Evolutionary conservation across 1,140 invertebrate species (phyloP), one percentile per base, ranked within the genome.

Genomic region (Bacillus rossius): DNA sequence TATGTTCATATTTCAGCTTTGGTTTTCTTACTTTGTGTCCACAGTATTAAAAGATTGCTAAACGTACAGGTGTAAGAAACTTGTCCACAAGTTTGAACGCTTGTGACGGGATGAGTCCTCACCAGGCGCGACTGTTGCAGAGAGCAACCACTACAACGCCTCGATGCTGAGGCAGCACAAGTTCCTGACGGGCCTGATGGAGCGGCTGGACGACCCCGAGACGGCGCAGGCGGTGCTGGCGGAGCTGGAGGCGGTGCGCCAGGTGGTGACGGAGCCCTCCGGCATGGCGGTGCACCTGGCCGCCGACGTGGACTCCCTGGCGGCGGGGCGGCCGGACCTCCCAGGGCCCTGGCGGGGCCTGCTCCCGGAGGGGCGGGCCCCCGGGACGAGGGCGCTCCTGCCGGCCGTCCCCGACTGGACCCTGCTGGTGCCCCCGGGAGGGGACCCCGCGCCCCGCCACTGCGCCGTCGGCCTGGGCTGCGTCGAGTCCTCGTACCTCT

Each of bases 391-490:
- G 7, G 72, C 71, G 76, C 79, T 81, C 38, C 69, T 84, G 8
- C 67, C 73, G 38, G 71, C 79, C 7, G 75, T 70, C 13, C 72
- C 73, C 3, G 83, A 85, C 64, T 78, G 74, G 64, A 64, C 71
- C 59, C 67, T 81, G 22, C 14, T 64, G 13, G 38, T 56, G 1
- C 20, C 54, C 2, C 54, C 54, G 13, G n/a, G 8, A 13, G 41
- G 43, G 10, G 8, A 45, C n/a, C 13, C 43, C 4, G 16, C n/a
- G n/a, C 10, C 37, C 5, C 8, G 57, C 68, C 71, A 78, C 61
- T 82, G 81, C 67, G 81, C 91, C 54, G 79, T 89, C 61, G 90
- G 89, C n/a, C 79, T 95, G 61, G 91, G 90, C 22, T 87, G 88
- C 34, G 80, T 90, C 47, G 92, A 96, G 72, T 90, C 89, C 0